phyloP scores from a whole-genome alignment of 2,888 invertebrate species.

The Tachina fera region DNA sequence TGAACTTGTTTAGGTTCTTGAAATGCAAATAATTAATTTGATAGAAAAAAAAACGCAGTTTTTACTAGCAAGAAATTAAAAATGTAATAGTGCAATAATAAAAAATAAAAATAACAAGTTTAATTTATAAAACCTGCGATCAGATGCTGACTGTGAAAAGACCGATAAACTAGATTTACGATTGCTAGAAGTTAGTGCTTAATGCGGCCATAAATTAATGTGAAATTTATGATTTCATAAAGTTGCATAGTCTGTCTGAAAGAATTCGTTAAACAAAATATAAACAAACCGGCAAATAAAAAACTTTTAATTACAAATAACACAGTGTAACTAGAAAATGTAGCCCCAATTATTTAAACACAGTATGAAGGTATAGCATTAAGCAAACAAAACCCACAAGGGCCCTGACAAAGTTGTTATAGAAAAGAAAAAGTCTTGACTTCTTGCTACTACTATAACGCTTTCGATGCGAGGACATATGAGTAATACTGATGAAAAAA shows the following conservation, averaged over 20 bases:
- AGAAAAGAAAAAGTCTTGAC: too few species aligned
- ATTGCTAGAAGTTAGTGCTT: background rate
- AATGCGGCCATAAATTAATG: constrained; percentile 5
- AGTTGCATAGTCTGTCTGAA: background rate
- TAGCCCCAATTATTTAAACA: too few species aligned
- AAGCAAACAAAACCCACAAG: too few species aligned
- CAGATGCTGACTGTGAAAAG: background rate
- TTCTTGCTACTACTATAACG: too few species aligned
- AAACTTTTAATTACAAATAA: too few species aligned
- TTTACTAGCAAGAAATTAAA: background rate
- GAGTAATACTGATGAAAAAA: too few species aligned
- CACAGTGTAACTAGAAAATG: too few species aligned
- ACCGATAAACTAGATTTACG: background rate
- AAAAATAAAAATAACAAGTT: background rate
- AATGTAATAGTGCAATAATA: background rate
- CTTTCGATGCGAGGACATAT: too few species aligned
- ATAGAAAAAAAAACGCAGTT: background rate
- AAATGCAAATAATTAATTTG: background rate
- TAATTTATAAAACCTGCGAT: background rate
- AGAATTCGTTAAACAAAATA: background rate
- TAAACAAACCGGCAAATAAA: too few species aligned
- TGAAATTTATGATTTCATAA: background rate
- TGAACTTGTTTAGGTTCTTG: background rate
- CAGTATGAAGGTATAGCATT: too few species aligned
- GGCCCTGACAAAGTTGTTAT: too few species aligned